Base-by-base conservation (phyloP, 2,113 vertebrate species). In the Falco punctatus region DNA sequence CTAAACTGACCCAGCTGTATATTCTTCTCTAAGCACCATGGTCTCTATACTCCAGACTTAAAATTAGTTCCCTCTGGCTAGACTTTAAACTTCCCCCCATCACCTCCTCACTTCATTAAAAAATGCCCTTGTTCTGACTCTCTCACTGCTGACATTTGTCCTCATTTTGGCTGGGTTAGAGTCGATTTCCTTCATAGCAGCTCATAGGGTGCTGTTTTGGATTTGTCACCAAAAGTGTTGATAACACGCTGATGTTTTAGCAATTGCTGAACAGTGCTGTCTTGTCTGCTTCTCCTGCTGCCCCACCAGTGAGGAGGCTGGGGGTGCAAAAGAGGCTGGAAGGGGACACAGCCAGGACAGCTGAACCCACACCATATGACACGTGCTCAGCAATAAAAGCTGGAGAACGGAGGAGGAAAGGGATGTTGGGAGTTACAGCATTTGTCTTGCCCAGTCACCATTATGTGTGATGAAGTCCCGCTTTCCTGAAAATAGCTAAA, bases 401-500 rank as follows among this genome's bases (percentile, higher is more conserved):
- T 48, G 27, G 9, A 6, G 24, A 22, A 70, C 33, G 16, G 3
- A 81, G n/a, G 8, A 58, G 12, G 30, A 42, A n/a, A 24, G 38
- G 22, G n/a, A 49, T 1, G 1, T 67, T 67, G 1, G 3, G 42
- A 58, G n/a, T 23, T 7, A 23, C 0, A 4, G 11, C 1, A 0
- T 75, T 66, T 49, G 51, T 22, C 18, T 61, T 70, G 16, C 28
- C n/a, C 33, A 11, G 64, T 20, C 20, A 64, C 38, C 2, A 2
- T 32, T 42, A 42, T 14, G 42, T 42, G 42, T 42, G 42, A 42
- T 42, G 42, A 42, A 42, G 42, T 14, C 42, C 42, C 11, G 42
- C 11, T 42, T 42, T 42, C 42, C 42, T 42, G 42, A 14, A 42
- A 42, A 42, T 42, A 42, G 42, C 42, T 42, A 14, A 42, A 42